Percentiles rank a stretch among this genome's conserved stretches.
phyloP scores from a whole-genome alignment of 2,113 vertebrate species.

The Varanus komodoensis region DNA sequence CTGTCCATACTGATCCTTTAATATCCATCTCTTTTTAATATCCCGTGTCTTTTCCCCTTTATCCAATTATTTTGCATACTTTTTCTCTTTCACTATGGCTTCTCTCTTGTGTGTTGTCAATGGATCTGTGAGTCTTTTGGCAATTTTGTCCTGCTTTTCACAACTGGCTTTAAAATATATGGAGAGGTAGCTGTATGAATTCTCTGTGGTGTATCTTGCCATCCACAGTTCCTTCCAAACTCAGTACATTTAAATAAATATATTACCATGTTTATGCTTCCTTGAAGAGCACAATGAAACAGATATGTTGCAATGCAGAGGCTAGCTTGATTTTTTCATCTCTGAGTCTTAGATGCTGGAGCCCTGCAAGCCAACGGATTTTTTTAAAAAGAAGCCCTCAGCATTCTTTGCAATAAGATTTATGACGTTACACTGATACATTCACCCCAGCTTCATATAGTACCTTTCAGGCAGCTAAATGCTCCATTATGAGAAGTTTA shows the following conservation, averaged over 20 bases:
- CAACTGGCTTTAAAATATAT: neutral
- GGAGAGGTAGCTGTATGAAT: neutral
- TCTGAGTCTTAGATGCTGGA: conserved; percentile 9
- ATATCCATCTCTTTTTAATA: neutral
- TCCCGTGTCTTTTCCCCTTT: neutral
- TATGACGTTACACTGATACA: conserved; percentile 19
- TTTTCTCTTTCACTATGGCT: neutral
- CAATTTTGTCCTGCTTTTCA: neutral
- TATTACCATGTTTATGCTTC: conserved; percentile 35
- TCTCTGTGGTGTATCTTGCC: neutral
- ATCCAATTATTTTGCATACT: neutral
- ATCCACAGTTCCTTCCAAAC: neutral
- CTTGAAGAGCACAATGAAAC: neutral
- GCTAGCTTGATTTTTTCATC: conserved; percentile 15
- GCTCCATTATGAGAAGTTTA: conserved; percentile 51
- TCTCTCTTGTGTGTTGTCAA: neutral
- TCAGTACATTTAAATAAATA: conserved; percentile 28
- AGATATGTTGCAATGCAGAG: neutral
- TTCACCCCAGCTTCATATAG: conserved; percentile 33
- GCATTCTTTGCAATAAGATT: neutral
- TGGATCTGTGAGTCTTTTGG: neutral
- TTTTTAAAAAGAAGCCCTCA: conserved; percentile 16
- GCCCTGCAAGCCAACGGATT: conserved; percentile 26
- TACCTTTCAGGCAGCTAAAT: conserved; percentile 40
- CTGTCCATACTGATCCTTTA: neutral